Percentiles rank a stretch among this genome's conserved stretches.
phyloP scores from a whole-genome alignment of 2,113 vertebrate species.

The Dicaeum eximium region DNA sequence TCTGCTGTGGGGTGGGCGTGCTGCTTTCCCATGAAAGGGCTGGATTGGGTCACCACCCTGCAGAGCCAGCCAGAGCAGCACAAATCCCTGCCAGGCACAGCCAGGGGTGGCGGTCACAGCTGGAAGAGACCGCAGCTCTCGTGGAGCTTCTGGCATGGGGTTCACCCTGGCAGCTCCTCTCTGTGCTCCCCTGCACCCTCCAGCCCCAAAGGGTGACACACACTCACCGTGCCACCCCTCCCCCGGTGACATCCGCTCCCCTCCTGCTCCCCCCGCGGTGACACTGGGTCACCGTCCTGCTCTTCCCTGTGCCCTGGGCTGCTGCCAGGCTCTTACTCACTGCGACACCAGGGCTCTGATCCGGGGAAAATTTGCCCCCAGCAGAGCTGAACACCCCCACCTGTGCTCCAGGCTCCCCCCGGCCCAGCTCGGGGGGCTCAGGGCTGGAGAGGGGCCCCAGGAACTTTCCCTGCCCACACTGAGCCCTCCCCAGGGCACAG shows the following conservation, averaged over 20 bases:
- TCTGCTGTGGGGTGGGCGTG: accelerated
- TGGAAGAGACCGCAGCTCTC: neutral
- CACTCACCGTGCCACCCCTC: neutral
- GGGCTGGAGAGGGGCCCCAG: neutral
- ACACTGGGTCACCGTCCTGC: neutral
- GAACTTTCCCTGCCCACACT: neutral
- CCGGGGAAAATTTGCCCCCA: neutral
- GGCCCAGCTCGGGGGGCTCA: neutral
- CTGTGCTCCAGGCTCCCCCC: neutral
- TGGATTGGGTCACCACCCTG: neutral
- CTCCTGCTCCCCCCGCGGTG: neutral
- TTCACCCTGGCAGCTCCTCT: neutral
- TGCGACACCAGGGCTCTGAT: neutral
- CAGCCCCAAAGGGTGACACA: neutral
- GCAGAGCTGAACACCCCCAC: neutral
- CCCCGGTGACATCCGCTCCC: neutral
- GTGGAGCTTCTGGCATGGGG: neutral
- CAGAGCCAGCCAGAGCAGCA: neutral
- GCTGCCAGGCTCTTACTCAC: neutral
- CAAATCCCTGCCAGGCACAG: neutral
- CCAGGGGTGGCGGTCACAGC: neutral
- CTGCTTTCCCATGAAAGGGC: neutral
- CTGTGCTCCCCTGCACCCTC: neutral
- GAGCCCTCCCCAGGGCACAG: neutral
- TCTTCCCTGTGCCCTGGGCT: neutral